A percentile compares a stretch with the other conserved stretches of the same genome.
Conservation (phyloP, 2,797 vertebrate species). For the Toxotes lorentzi region DNA sequence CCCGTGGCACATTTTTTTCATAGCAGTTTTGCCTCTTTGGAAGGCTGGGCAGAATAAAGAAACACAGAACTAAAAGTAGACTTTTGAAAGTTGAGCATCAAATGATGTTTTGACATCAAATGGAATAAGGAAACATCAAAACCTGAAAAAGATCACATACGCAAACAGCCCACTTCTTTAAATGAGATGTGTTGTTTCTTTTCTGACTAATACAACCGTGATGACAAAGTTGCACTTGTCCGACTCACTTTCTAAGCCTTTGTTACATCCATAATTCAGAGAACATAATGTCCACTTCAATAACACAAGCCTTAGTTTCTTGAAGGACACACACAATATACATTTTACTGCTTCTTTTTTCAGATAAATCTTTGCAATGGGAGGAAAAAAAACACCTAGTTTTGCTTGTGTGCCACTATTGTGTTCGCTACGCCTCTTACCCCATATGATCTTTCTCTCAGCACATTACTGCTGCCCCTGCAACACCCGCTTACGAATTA, state of each 20-base stretch:
- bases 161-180: constrained; percentile 50
- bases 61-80: constrained; percentile 42
- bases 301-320: constrained; percentile 42
- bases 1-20: constrained; percentile 44
- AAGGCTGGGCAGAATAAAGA: constrained; percentile 44
- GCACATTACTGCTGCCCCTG: constrained; percentile 74
- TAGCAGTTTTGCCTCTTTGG: constrained; percentile 47
- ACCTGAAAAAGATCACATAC: constrained; percentile 51
- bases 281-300: constrained; percentile 61
- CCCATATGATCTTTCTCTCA: constrained; percentile 68
- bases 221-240: constrained; percentile 53
- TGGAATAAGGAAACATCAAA: constrained; percentile 65
- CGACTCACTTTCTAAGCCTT: constrained; percentile 53
- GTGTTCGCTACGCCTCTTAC: constrained; percentile 67
- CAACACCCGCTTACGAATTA: constrained; percentile 74
- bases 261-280: constrained; percentile 55
- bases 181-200: constrained; percentile 60
- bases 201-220: constrained; percentile 47
- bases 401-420: constrained; percentile 59
- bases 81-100: constrained; percentile 69
- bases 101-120: constrained; percentile 72
- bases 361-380: constrained; percentile 59
- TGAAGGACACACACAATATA: constrained; percentile 66
- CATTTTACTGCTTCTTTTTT: constrained; percentile 53
- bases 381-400: constrained; percentile 25